A percentile compares a stretch with the other conserved stretches of the same genome.
These are phyloP conservation scores for Oryctes rhinoceros DNA, from an alignment of 1,140 invertebrate species.

Conservation along the genomic window DNA sequence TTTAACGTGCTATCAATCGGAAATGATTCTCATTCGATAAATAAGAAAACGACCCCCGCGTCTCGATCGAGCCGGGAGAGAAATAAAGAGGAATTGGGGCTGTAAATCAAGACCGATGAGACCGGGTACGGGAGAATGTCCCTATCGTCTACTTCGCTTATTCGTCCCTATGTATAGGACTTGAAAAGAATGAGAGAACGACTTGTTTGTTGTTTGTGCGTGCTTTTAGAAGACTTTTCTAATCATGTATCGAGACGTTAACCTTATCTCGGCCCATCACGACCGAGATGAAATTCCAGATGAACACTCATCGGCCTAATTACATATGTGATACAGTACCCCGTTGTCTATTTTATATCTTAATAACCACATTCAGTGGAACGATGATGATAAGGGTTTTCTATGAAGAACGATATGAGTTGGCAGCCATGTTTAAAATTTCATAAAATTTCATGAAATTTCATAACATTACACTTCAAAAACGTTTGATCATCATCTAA, in stretches of 20 bases:
- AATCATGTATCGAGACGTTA: not conserved
- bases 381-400: too few species aligned
- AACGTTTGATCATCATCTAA: too few species aligned
- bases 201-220: slow-evolving; percentile 25
- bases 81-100: slow-evolving; percentile 48
- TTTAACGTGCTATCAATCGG: slow-evolving; percentile 50
- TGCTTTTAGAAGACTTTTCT: not conserved
- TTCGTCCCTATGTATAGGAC: not conserved
- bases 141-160: not conserved
- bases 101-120: slow-evolving; percentile 47
- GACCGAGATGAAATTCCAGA: not conserved
- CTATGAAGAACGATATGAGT: too few species aligned
- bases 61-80: slow-evolving; percentile 42
- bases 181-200: not conserved
- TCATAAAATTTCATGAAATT: too few species aligned
- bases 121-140: slow-evolving; percentile 36
- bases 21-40: slow-evolving; percentile 44
- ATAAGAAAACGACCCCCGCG: slow-evolving; percentile 17
- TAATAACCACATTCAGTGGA: not conserved
- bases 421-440: too few species aligned
- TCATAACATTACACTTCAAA: too few species aligned
- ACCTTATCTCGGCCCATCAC: not conserved
- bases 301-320: slow-evolving; percentile 1
- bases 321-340: not conserved
- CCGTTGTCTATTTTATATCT: not conserved